Conservation (phyloP, 2,797 vertebrate genomes). For the Mico argentatus region DNA sequence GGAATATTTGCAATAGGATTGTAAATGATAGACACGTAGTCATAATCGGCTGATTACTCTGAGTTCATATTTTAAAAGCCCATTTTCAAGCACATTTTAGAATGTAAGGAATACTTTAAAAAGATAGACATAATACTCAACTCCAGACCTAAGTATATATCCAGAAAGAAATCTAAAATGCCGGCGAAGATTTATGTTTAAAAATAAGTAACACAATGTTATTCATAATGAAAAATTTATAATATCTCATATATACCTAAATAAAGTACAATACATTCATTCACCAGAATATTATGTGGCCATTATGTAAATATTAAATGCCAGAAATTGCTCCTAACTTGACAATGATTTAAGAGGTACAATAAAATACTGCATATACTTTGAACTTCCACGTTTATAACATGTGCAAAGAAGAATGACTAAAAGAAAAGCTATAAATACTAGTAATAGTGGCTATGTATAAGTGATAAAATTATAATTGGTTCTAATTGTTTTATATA, state of each 20-base stretch:
- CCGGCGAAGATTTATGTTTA: neutral
- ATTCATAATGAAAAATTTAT: conserved; percentile 23
- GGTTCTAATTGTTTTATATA: neutral
- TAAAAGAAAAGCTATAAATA: neutral
- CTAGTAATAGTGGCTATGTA: neutral
- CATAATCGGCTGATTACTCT: neutral
- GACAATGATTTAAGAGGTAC: neutral
- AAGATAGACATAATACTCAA: neutral
- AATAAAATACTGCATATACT: neutral
- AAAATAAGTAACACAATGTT: neutral
- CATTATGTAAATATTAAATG: conserved; percentile 24
- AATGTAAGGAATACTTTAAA: neutral
- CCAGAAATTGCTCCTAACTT: neutral
- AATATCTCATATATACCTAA: neutral
- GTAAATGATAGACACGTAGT: neutral
- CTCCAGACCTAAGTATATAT: neutral
- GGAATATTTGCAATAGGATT: conserved; percentile 8
- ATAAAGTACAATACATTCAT: neutral
- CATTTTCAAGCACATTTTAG: conserved; percentile 23
- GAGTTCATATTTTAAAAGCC: conserved; percentile 32
- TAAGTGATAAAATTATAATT: neutral
- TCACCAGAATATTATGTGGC: neutral
- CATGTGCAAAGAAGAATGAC: neutral
- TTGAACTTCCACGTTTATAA: conserved; percentile 19
- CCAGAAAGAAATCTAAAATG: conserved; percentile 17